Percentiles rank a stretch among this genome's conserved stretches.
These are phyloP conservation scores for Belonocnema kinseyi DNA, from an alignment of 1,140 invertebrate genomes.

Conservation along the genomic window DNA sequence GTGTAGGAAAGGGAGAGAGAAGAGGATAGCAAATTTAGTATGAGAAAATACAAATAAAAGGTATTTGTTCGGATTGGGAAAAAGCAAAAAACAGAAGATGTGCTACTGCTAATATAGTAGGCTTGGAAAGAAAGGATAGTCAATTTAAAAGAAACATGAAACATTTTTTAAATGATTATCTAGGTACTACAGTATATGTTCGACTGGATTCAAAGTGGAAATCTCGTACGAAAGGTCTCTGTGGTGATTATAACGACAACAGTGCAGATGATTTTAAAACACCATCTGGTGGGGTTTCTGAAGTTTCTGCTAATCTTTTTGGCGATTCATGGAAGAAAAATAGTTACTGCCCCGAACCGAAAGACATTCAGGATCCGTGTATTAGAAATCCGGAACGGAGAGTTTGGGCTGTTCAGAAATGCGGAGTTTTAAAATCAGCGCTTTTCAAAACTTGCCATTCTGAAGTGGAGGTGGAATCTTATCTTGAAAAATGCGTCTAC, in stretches of 20 bases:
- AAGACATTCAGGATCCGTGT: too few relatives aligned
- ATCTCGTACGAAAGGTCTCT: slow-evolving; percentile 87
- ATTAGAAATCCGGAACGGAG: slow-evolving; percentile 82
- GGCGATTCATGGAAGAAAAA: slow-evolving; percentile 92
- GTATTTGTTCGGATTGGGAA: too few relatives aligned
- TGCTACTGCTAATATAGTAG: too few relatives aligned
- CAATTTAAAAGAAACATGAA: too few relatives aligned
- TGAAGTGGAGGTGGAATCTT: slow-evolving; percentile 84
- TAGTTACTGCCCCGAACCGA: slow-evolving; percentile 80
- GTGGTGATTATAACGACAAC: slow-evolving; percentile 93
- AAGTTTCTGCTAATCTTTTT: slow-evolving; percentile 85
- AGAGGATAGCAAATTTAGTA: too few relatives aligned
- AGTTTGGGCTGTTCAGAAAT: slow-evolving; percentile 86
- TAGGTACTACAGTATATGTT: slow-evolving; percentile 84
- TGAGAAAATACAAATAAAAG: too few relatives aligned
- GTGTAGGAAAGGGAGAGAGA: too few relatives aligned
- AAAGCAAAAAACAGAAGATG: too few relatives aligned
- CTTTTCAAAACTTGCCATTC: slow-evolving; percentile 87
- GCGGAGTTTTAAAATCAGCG: slow-evolving; percentile 83
- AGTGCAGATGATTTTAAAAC: slow-evolving; percentile 89
- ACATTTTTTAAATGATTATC: neutral
- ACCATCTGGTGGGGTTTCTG: slow-evolving; percentile 84
- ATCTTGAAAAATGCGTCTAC: slow-evolving; percentile 83
- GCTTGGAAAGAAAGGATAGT: too few relatives aligned
- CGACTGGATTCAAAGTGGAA: slow-evolving; percentile 86